Evolutionary conservation across 1,140 invertebrate species (phyloP).

Genomic region (Camponotus floridanus): DNA sequence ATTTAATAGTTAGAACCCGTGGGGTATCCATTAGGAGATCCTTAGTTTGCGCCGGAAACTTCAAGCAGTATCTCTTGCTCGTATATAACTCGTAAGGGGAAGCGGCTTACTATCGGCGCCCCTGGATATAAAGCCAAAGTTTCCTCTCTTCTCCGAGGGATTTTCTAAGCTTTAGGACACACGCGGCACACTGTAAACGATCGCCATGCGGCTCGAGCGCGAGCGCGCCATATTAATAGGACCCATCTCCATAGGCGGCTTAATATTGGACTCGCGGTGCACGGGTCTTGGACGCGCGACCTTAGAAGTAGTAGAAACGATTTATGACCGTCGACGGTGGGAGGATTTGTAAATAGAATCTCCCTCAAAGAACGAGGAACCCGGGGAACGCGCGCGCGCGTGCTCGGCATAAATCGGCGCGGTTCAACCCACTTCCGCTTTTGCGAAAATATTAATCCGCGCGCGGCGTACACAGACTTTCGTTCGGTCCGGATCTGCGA

Average conservation of each 20-base stretch:
- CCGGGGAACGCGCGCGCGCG: slow-evolving; percentile 41
- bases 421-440: slow-evolving; percentile 9
- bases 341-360: slow-evolving; percentile 77
- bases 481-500: background rate
- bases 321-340: slow-evolving; percentile 68
- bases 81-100: slow-evolving; percentile 33
- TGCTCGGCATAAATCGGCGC: slow-evolving; percentile 66
- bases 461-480: background rate
- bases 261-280: slow-evolving; percentile 66
- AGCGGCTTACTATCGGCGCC: slow-evolving; percentile 66
- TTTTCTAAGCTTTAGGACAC: slow-evolving; percentile 72
- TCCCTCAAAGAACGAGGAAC: slow-evolving; percentile 23
- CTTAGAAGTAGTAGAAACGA: slow-evolving; percentile 73
- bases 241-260: slow-evolving; percentile 65
- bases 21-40: slow-evolving; percentile 44
- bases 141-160: slow-evolving; percentile 72
- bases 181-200: slow-evolving; percentile 63
- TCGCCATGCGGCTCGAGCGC: slow-evolving; percentile 49
- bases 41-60: slow-evolving; percentile 54
- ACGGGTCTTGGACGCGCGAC: slow-evolving; percentile 44
- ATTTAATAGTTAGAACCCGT: slow-evolving; percentile 64
- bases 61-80: slow-evolving; percentile 41
- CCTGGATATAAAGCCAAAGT: slow-evolving; percentile 66
- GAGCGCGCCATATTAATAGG: slow-evolving; percentile 69
- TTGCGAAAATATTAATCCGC: slow-evolving; percentile 49